These are phyloP conservation scores for Hirudo medicinalis DNA, from an alignment of 1,140 invertebrate species.

Conservation along the genomic window DNA sequence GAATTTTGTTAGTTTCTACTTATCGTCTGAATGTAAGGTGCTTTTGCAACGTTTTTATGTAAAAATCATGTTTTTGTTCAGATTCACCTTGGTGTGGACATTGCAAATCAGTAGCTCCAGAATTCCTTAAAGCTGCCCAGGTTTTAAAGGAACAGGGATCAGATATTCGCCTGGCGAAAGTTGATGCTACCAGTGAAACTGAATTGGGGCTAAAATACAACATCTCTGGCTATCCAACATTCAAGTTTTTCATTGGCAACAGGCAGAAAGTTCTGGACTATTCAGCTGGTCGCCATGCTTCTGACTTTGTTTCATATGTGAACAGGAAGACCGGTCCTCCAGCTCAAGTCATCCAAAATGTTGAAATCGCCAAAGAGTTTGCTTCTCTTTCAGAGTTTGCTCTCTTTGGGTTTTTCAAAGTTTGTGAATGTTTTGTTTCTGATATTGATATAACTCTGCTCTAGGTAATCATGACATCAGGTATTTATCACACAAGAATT, in stretches of 20 bases:
- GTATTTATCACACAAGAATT: too few relatives aligned
- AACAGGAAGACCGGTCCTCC: conserved; percentile 88
- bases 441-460: neutral
- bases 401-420: conserved; percentile 86
- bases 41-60: conserved; percentile 13
- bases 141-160: conserved; percentile 52
- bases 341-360: conserved; percentile 58
- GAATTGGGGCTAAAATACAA: conserved; percentile 69
- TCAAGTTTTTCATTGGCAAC: conserved; percentile 73
- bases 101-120: conserved; percentile 90
- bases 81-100: conserved; percentile 88
- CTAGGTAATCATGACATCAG: too few relatives aligned
- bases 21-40: neutral
- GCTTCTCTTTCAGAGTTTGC: conserved; percentile 63
- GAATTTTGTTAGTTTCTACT: conserved; percentile 85
- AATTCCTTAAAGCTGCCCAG: conserved; percentile 82
- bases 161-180: conserved; percentile 71
- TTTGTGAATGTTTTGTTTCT: conserved; percentile 24
- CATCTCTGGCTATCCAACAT: conserved; percentile 80
- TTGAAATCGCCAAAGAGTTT: conserved; percentile 71
- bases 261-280: conserved; percentile 65
- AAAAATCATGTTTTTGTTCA: conserved; percentile 26
- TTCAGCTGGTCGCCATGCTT: conserved; percentile 70
- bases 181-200: conserved; percentile 81
- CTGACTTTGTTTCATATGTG: conserved; percentile 85